Percentiles rank a stretch among this genome's conserved stretches.
Conservation (phyloP, 2,888 invertebrate species). For the Ectemnius lituratus region DNA sequence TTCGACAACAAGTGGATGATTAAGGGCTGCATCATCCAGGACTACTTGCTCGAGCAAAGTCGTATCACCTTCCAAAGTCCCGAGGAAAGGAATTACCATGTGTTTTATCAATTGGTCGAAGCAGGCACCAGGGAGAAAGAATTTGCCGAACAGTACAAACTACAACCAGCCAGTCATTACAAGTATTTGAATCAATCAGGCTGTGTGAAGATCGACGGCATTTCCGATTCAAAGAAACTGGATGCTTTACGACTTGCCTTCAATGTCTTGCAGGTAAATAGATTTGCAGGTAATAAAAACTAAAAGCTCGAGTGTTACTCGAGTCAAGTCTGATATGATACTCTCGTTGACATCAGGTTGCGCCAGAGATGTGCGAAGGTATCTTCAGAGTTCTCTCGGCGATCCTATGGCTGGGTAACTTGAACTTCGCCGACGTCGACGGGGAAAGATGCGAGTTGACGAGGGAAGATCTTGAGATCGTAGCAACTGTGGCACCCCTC, state of each 20-base stretch:
- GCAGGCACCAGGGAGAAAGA: constrained; percentile 90
- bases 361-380: constrained; percentile 91
- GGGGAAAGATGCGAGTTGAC: constrained; percentile 90
- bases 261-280: constrained; percentile 85
- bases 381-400: constrained; percentile 93
- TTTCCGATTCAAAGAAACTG: constrained; percentile 84
- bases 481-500: constrained; percentile 85
- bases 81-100: constrained; percentile 93
- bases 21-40: constrained; percentile 93
- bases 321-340: too few species aligned
- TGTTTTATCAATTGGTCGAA: constrained; percentile 94
- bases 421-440: constrained; percentile 91
- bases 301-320: neutral
- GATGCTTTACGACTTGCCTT: constrained; percentile 93
- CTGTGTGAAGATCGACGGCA: constrained; percentile 83
- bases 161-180: constrained; percentile 87
- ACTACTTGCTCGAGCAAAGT: constrained; percentile 93
- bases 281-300: too few species aligned
- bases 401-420: constrained; percentile 94
- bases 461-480: constrained; percentile 84
- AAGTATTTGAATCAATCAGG: constrained; percentile 91
- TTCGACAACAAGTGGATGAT: constrained; percentile 93
- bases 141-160: constrained; percentile 85
- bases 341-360: constrained; percentile 81
- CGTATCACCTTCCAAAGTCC: constrained; percentile 93